Evolutionary conservation across 1,140 invertebrate species (phyloP), one percentile per base, ranked within the genome.

Genomic region (Neuroterus valhalla): DNA sequence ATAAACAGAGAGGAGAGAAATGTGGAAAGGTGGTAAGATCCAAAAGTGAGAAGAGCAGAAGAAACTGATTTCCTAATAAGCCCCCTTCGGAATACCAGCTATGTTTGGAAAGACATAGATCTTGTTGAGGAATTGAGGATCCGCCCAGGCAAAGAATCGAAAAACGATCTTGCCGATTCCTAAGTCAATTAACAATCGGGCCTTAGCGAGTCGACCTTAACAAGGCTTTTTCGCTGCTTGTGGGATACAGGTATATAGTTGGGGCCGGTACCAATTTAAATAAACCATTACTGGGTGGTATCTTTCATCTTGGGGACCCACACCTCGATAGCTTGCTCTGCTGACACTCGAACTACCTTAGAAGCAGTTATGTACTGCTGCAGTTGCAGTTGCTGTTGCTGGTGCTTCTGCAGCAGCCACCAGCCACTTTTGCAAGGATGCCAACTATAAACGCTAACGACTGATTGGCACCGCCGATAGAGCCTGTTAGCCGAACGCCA

Each of bases 261-360:
- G 11, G 68, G 45, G 17, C 17, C 46, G 68, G 72, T 73, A 70
- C 81, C 81, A 82, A 84, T 84, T 84, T 84, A 83, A 84, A 84
- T 84, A 84, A 83, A 84, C 82, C 80, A 84, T 84, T 84, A 84
- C 82, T 80, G 82, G 80, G 78, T 82, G 81, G 77, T 83, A 84
- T 84, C 82, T 84, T 73, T 74, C 82, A 84, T 84, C 82, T 78
- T 26, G 66, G 66, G 44, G 68, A 68, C 76, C 81, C 80, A 79
- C 82, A 83, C 82, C 81, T 83, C 78, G 68, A 52, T 72, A 69
- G 81, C 71, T 77, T 74, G 46, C 17, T 48, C 6, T 15, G 77
- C 81, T 77, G 81, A 83, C 82, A 82, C 72, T 83, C 80, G 67
- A 74, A 75, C 74, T 71, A 62, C 68, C 52, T 62, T 62, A 71